Base-by-base conservation (phyloP, 2,888 invertebrate species). In the Elysia crispata region DNA sequence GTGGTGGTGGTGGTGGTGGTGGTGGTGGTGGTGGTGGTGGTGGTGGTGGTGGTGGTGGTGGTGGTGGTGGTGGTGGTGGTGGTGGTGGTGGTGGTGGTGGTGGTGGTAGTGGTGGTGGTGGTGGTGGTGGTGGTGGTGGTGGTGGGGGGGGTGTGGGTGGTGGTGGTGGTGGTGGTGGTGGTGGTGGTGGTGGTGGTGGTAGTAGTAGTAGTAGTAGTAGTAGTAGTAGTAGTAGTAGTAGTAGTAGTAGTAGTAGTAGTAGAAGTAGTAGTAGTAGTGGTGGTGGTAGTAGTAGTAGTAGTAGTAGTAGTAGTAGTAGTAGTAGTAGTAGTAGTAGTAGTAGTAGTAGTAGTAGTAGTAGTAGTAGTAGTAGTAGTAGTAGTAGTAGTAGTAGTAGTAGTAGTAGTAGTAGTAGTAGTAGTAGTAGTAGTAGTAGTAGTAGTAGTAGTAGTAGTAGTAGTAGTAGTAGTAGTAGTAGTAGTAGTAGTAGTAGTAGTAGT, bases 191-290 rank as follows among this genome's bases (percentile, higher is more conserved):
- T 54, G 18, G 54, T 54, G 18, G 54, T 54, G 18, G 54, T 54
- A 54, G 54, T 54, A 54, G 54, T 54, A 54, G 54, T 54, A 54
- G 54, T 54, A 54, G 54, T 54, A 54, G 54, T 54, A 54, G 54
- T 54, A 54, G 54, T 54, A 54, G 54, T 54, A 54, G 54, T 54
- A 54, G 54, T 54, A 54, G 54, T 54, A 54, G 54, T 54, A 54
- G 54, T 54, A 54, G 54, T 54, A 54, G 54, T 54, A 54, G 54
- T 54, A 54, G 54, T 54, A 54, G 54, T 54, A 54, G 54, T 54
- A 54, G 54, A 13, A 54, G 54, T 54, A 54, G 18, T 54, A 54
- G 54, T 54, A 54, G 54, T 54, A 54, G 54, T 54, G 18, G 18
- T n/a, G 18, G 54, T 54, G 18, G 54, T 18, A 54, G 54, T 13